A percentile compares a stretch with the other conserved stretches of the same genome.
phyloP scores from a whole-genome alignment of 2,888 invertebrate genomes.

The Euplexia lucipara region DNA sequence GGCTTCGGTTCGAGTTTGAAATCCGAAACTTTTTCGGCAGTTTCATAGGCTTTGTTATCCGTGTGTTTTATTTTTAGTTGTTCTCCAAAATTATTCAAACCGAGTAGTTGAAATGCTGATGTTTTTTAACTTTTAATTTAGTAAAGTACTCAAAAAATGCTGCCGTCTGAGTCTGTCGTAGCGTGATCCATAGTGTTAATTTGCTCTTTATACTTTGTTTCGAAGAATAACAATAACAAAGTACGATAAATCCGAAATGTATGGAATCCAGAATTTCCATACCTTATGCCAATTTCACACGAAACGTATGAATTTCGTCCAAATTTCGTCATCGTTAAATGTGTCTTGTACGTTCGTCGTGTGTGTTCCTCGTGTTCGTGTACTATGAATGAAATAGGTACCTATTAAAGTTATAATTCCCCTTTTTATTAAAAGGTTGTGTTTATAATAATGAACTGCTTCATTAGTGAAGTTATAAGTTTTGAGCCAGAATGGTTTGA shows the following conservation, averaged over 20 bases:
- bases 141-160: no score
- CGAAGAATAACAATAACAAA: slow-evolving; percentile 15
- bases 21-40: slow-evolving; percentile 32
- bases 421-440: background rate
- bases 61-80: slow-evolving; percentile 7
- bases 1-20: slow-evolving; percentile 45
- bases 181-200: slow-evolving; percentile 33
- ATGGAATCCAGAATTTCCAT: no score
- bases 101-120: background rate
- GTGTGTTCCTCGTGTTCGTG: background rate
- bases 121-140: background rate
- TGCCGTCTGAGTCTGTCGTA: slow-evolving; percentile 52
- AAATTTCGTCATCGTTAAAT: no score
- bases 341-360: no score
- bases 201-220: slow-evolving; percentile 57
- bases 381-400: background rate
- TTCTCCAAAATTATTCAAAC: background rate
- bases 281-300: no score
- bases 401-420: no score
- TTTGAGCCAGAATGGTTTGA: background rate
- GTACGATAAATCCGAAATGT: no score
- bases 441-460: background rate
- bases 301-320: no score
- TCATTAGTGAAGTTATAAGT: background rate
- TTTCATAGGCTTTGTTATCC: background rate